Percentiles rank a stretch among this genome's conserved stretches.
These are phyloP conservation scores for Centroberyx gerrardi DNA, from an alignment of 2,797 vertebrate genomes.

Conservation along the genomic window DNA sequence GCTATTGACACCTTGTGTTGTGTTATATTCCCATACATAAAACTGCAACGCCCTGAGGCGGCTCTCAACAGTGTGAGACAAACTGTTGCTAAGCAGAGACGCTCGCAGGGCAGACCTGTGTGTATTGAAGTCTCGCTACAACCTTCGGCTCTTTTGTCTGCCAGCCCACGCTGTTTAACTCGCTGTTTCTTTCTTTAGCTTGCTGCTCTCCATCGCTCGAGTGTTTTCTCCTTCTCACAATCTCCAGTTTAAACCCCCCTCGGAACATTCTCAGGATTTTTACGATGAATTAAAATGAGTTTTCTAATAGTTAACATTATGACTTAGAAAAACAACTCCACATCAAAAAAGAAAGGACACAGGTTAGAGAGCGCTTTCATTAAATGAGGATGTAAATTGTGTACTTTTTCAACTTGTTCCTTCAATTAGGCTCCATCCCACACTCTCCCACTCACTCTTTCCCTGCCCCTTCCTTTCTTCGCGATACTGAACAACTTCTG, in stretches of 20 bases:
- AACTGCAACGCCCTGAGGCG: constrained; percentile 13
- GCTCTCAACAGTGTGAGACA: constrained; percentile 25
- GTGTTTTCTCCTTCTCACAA: neutral
- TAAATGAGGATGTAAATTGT: too few relatives aligned
- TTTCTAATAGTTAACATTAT: too few relatives aligned
- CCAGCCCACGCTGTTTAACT: constrained; percentile 5
- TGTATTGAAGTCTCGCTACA: constrained; percentile 20
- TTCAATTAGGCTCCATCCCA: neutral
- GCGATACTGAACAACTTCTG: neutral
- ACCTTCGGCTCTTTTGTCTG: constrained; percentile 9
- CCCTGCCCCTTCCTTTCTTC: neutral
- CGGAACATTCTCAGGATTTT: too few relatives aligned
- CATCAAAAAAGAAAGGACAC: too few relatives aligned
- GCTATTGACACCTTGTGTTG: neutral
- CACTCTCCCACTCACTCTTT: neutral
- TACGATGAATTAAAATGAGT: too few relatives aligned
- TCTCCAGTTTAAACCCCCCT: neutral
- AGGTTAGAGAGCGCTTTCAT: too few relatives aligned
- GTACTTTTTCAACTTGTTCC: neutral
- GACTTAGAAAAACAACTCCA: too few relatives aligned
- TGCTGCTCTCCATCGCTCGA: neutral
- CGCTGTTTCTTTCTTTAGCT: neutral
- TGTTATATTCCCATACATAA: constrained; percentile 7
- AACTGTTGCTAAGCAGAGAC: constrained; percentile 36
- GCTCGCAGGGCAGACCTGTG: constrained; percentile 30